Evolutionary conservation across 2,113 vertebrate genomes (phyloP).

Genomic region (Silurus asotus): DNA sequence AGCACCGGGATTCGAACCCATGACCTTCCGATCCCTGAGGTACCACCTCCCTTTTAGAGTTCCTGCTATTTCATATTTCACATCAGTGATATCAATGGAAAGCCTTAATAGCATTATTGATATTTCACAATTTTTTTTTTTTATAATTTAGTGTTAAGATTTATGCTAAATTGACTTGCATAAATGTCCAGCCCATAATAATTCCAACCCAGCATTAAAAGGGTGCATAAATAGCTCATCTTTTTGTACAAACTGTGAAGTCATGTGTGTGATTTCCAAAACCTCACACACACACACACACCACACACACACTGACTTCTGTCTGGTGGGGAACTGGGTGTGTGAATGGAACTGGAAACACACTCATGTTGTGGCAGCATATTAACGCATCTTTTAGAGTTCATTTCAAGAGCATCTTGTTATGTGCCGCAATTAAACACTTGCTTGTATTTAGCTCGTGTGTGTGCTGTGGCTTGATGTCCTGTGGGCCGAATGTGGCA

Average conservation of each 20-base stretch:
- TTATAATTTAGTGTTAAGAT: neutral
- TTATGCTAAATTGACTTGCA: neutral
- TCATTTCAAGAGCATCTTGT: neutral
- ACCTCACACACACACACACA: neutral
- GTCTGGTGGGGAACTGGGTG: neutral
- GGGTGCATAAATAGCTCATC: neutral
- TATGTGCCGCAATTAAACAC: constrained; percentile 36
- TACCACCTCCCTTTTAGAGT: neutral
- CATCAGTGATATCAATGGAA: constrained; percentile 4
- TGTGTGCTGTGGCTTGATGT: constrained; percentile 3
- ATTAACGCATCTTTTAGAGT: constrained; percentile 5
- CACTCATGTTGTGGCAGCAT: neutral
- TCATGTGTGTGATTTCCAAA: neutral
- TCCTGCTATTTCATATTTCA: neutral
- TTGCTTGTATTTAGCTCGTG: constrained; percentile 21
- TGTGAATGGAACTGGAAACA: constrained; percentile 25
- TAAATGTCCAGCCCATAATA: neutral
- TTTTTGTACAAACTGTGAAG: constrained; percentile 34
- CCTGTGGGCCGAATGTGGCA: neutral
- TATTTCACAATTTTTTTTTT: constrained; percentile 10
- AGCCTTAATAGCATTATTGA: neutral
- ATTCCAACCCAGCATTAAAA: neutral
- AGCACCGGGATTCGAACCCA: too few species aligned
- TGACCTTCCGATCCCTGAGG: too few species aligned
- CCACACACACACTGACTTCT: neutral